phyloP scores from a whole-genome alignment of 2,888 invertebrate genomes.

The Cephus sareptanus region DNA sequence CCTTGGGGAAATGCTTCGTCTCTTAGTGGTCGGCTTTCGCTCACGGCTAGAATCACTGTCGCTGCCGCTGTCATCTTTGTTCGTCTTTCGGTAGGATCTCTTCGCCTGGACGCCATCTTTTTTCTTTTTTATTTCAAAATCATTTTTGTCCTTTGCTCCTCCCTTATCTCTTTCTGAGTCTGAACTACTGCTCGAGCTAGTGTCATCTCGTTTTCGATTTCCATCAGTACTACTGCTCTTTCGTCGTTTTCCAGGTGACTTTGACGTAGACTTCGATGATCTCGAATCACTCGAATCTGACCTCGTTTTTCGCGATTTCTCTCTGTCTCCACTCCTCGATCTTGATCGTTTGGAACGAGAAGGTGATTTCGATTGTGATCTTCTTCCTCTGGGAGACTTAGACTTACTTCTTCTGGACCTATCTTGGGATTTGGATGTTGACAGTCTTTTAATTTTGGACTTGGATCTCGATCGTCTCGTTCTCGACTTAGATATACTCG shows the following conservation, averaged over 20 bases:
- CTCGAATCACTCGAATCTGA: constrained; percentile 56
- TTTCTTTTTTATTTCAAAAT: constrained; percentile 81
- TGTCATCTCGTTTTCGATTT: constrained; percentile 48
- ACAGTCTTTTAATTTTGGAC: constrained; percentile 39
- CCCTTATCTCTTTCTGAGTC: constrained; percentile 56
- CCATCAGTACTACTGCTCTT: constrained; percentile 47
- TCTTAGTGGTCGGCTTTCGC: constrained; percentile 64
- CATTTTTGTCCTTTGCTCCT: constrained; percentile 66
- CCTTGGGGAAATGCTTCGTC: constrained; percentile 58
- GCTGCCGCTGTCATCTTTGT: constrained; percentile 82
- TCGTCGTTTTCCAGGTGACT: constrained; percentile 52
- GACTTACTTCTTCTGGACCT: constrained; percentile 56
- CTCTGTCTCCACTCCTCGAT: constrained; percentile 56
- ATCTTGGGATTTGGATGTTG: constrained; percentile 55
- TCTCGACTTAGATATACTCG: constrained; percentile 21
- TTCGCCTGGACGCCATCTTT: constrained; percentile 87
- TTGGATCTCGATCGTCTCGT: constrained; percentile 39
- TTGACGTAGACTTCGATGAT: constrained; percentile 57
- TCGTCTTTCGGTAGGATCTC: constrained; percentile 85
- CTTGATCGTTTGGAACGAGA: constrained; percentile 38
- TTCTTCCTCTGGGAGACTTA: constrained; percentile 55
- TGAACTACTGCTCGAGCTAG: constrained; percentile 48
- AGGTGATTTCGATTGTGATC: constrained; percentile 53
- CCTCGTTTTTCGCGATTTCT: constrained; percentile 63
- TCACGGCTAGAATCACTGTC: constrained; percentile 70